A percentile compares a stretch with the other conserved stretches of the same genome.
Evolutionary conservation across 2,113 vertebrate genomes (phyloP).

Genomic region (Silurus asotus): DNA sequence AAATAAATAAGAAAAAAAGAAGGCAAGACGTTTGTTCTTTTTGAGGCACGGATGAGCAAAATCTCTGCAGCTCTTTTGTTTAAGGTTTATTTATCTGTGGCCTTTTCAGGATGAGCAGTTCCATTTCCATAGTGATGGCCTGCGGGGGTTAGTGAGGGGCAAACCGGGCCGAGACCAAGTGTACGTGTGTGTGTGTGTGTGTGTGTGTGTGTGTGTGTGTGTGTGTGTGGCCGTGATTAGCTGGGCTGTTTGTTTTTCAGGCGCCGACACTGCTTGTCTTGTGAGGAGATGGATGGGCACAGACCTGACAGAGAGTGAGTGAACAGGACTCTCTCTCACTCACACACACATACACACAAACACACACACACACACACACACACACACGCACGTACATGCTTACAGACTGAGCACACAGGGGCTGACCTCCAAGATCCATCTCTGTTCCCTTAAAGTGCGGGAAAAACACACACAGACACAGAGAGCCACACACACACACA

Average conservation of each 20-base stretch:
- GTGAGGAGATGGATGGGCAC: constrained; percentile 52
- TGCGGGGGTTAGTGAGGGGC: constrained; percentile 44
- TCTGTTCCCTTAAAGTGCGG: constrained; percentile 39
- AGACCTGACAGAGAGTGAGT: constrained; percentile 50
- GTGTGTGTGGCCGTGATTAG: constrained; percentile 50
- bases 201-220: constrained; percentile 43
- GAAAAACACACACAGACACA: constrained; percentile 31
- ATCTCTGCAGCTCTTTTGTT: constrained; percentile 46
- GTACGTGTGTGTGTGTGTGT: constrained; percentile 24
- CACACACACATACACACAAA: constrained; percentile 21
- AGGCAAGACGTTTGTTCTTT: not conserved
- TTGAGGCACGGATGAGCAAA: constrained; percentile 22
- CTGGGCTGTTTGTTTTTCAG: constrained; percentile 57
- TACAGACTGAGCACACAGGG: constrained; percentile 34
- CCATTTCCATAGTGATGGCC: constrained; percentile 54
- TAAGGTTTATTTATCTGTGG: constrained; percentile 52
- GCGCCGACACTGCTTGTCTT: constrained; percentile 54
- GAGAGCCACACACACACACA: too few relatives aligned
- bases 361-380: constrained; percentile 13
- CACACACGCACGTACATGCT: constrained; percentile 28
- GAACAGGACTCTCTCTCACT: not conserved
- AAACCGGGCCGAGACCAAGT: constrained; percentile 44
- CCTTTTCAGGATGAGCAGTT: constrained; percentile 49
- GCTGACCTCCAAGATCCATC: constrained; percentile 47
- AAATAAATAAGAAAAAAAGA: not conserved